Evolutionary conservation across 2,888 invertebrate species (phyloP).

Genomic region (Cephonodes hylas): DNA sequence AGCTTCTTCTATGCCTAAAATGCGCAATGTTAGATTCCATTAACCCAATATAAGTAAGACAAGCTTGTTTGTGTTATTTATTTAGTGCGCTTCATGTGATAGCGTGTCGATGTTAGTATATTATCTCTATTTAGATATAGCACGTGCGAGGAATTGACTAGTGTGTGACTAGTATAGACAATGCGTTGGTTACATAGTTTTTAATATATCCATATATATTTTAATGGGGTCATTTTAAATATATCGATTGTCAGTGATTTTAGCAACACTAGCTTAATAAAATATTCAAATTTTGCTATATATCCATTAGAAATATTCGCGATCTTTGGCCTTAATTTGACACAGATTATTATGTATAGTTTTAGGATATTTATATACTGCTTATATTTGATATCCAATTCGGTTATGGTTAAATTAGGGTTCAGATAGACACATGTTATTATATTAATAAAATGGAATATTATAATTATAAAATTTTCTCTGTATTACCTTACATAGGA

Average conservation of each 20-base stretch:
- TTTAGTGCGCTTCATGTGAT: conserved; percentile 2
- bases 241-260: neutral
- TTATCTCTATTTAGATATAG: neutral
- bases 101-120: conserved; percentile 1
- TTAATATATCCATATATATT: neutral
- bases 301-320: neutral
- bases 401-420: neutral
- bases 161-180: neutral
- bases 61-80: conserved; percentile 5
- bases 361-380: neutral
- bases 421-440: neutral
- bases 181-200: neutral
- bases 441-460: neutral
- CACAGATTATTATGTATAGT: neutral
- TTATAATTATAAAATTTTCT: neutral
- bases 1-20: conserved; percentile 1
- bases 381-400: neutral
- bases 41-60: neutral
- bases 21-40: conserved; percentile 7
- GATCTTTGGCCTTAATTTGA: neutral
- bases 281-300: neutral
- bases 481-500: neutral
- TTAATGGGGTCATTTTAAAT: neutral
- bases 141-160: conserved; percentile 7
- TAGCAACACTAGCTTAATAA: neutral